phyloP scores from a whole-genome alignment of 2,113 vertebrate species.

The Tautogolabrus adspersus region DNA sequence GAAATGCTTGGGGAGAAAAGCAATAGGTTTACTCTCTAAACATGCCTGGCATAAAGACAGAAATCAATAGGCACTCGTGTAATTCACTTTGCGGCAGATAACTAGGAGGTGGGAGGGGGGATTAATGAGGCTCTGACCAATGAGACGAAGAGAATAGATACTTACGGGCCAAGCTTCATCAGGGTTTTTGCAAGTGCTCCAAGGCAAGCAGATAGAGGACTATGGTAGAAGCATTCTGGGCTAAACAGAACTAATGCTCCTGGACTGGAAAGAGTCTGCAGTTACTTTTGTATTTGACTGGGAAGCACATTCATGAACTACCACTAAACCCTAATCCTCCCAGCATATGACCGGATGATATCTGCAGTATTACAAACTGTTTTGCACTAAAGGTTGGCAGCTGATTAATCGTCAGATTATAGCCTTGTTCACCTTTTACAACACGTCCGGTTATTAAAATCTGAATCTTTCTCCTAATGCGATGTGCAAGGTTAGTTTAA shows the following conservation, averaged over 20 bases:
- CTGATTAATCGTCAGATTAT: not conserved
- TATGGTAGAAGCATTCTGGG: not conserved
- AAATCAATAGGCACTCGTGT: conserved; percentile 79
- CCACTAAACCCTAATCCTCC: too few relatives aligned
- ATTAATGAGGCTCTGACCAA: conserved; percentile 57
- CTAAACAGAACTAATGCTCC: not conserved
- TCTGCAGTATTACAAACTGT: not conserved
- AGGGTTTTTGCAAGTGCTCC: conserved; percentile 22
- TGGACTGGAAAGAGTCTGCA: not conserved
- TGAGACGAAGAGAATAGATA: conserved; percentile 43
- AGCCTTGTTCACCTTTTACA: too few relatives aligned
- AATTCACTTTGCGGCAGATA: conserved; percentile 76
- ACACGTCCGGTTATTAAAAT: too few relatives aligned
- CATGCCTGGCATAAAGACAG: conserved; percentile 70
- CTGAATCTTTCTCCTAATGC: too few relatives aligned
- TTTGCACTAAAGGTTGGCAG: not conserved
- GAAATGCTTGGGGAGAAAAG: conserved; percentile 64
- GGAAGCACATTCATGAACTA: not conserved
- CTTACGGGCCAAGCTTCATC: conserved; percentile 40
- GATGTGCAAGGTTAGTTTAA: too few relatives aligned
- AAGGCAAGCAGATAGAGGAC: conserved; percentile 1
- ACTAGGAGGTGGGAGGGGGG: conserved; percentile 38
- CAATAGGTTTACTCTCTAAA: conserved; percentile 74
- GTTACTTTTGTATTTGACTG: not conserved
- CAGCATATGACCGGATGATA: not conserved